These are phyloP conservation scores for Corydoras sp. DNA, from an alignment of 2,113 vertebrate genomes.

Conservation along the genomic window DNA sequence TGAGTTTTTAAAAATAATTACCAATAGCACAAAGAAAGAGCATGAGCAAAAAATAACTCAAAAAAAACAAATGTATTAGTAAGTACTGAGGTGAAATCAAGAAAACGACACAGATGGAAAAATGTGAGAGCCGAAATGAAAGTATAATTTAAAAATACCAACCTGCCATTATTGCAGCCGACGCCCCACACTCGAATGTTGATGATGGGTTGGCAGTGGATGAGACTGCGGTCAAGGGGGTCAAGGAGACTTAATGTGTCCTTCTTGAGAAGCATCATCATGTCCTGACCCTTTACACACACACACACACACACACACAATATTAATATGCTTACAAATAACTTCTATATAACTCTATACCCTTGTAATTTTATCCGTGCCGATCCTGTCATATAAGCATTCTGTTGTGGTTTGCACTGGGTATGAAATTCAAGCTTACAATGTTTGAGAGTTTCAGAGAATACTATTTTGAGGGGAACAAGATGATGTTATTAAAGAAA, in stretches of 20 bases:
- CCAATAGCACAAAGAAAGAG: too few relatives aligned
- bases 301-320: slow-evolving; percentile 10
- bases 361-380: too few relatives aligned
- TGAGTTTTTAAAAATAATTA: too few relatives aligned
- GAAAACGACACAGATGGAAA: neutral
- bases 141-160: slow-evolving; percentile 42
- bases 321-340: too few relatives aligned
- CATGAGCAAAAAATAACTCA: too few relatives aligned
- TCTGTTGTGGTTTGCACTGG: too few relatives aligned
- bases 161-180: slow-evolving; percentile 95
- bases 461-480: neutral
- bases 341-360: too few relatives aligned
- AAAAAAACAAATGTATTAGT: too few relatives aligned
- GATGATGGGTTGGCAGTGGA: slow-evolving; percentile 88
- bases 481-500: too few relatives aligned
- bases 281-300: slow-evolving; percentile 78
- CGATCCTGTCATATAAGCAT: too few relatives aligned
- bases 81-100: too few relatives aligned
- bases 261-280: slow-evolving; percentile 93
- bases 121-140: neutral
- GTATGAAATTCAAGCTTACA: too few relatives aligned
- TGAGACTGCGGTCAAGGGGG: slow-evolving; percentile 80
- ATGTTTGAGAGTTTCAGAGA: neutral
- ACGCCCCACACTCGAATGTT: slow-evolving; percentile 97
- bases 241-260: slow-evolving; percentile 89